Percentiles rank a stretch among this genome's conserved stretches.
Evolutionary conservation across 2,888 invertebrate species (phyloP).

Genomic region (Amiota minor): DNA sequence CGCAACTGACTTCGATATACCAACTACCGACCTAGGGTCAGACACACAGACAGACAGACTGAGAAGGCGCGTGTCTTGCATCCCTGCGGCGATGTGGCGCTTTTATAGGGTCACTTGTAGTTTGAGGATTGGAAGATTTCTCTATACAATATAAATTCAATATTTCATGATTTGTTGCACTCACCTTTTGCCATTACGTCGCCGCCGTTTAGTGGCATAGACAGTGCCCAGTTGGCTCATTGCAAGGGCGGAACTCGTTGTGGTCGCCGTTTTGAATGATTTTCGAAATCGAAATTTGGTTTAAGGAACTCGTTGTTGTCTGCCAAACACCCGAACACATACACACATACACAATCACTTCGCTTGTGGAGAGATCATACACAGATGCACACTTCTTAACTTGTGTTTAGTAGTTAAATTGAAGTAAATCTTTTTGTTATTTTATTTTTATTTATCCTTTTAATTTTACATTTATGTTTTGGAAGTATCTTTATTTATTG

Average conservation of each 20-base stretch:
- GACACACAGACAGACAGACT: not conserved
- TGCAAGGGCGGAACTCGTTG: slow-evolving; percentile 74
- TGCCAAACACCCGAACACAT: slow-evolving; percentile 18
- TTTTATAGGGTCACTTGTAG: slow-evolving; percentile 3
- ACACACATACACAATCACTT: not conserved
- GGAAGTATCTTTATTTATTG: slow-evolving; percentile 30
- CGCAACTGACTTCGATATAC: not conserved
- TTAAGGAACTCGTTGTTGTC: slow-evolving; percentile 11
- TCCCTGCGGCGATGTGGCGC: slow-evolving; percentile 45
- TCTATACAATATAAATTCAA: not conserved
- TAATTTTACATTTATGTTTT: slow-evolving; percentile 3
- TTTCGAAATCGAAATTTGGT: slow-evolving; percentile 42
- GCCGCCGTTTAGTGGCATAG: slow-evolving; percentile 95
- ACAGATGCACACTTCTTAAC: not conserved
- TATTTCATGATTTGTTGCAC: slow-evolving; percentile 54
- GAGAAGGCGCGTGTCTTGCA: slow-evolving; percentile 27
- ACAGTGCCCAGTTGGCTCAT: slow-evolving; percentile 96
- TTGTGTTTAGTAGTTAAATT: too few species aligned
- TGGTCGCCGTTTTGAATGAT: slow-evolving; percentile 71
- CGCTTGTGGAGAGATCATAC: too few species aligned
- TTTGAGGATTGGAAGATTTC: not conserved
- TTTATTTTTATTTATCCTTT: slow-evolving; percentile 13
- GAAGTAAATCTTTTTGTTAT: not conserved
- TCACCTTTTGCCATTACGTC: slow-evolving; percentile 97
- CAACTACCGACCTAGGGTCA: not conserved